These are phyloP conservation scores for Lordiphosa collinella DNA, from an alignment of 1,140 invertebrate species.

Conservation along the genomic window DNA sequence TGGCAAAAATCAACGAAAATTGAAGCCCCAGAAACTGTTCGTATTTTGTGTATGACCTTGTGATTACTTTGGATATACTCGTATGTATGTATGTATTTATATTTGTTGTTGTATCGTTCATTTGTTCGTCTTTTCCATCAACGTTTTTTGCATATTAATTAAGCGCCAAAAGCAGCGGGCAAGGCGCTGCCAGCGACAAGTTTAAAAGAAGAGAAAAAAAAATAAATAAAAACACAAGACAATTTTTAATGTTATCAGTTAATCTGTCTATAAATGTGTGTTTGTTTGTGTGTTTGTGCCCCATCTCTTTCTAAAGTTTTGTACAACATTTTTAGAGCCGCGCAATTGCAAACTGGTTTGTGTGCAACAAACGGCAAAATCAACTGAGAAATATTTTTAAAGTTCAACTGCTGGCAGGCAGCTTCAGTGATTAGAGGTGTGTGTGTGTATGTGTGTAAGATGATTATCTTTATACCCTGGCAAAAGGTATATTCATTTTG, in stretches of 20 bases:
- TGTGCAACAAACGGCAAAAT: conserved; percentile 39
- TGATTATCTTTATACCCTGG: conserved; percentile 49
- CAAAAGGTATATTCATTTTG: too few relatives aligned
- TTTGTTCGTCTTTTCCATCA: conserved; percentile 59
- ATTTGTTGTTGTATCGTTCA: conserved; percentile 24
- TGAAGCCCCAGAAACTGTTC: conserved; percentile 26
- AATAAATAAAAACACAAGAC: conserved; percentile 27
- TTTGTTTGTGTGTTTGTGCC: conserved; percentile 12
- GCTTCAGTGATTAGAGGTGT: conserved; percentile 8
- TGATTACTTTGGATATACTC: conserved; percentile 59
- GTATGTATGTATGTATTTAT: conserved; percentile 4
- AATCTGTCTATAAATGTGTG: conserved; percentile 48
- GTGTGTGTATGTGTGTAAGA: conserved; percentile 47
- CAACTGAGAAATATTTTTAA: conserved; percentile 21
- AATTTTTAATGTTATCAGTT: conserved; percentile 74
- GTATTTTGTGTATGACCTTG: conserved; percentile 54
- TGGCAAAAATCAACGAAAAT: conserved; percentile 14
- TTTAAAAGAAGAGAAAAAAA: conserved; percentile 30
- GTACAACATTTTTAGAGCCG: conserved; percentile 2
- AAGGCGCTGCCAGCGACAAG: conserved; percentile 9
- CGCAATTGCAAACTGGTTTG: conserved; percentile 67
- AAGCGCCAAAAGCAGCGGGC: conserved; percentile 68
- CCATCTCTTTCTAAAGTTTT: conserved; percentile 29
- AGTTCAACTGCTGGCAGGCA: conserved; percentile 5
- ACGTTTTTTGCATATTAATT: conserved; percentile 78